Base-by-base conservation (phyloP, 1,140 invertebrate genomes). In the Drosophila cardini region DNA sequence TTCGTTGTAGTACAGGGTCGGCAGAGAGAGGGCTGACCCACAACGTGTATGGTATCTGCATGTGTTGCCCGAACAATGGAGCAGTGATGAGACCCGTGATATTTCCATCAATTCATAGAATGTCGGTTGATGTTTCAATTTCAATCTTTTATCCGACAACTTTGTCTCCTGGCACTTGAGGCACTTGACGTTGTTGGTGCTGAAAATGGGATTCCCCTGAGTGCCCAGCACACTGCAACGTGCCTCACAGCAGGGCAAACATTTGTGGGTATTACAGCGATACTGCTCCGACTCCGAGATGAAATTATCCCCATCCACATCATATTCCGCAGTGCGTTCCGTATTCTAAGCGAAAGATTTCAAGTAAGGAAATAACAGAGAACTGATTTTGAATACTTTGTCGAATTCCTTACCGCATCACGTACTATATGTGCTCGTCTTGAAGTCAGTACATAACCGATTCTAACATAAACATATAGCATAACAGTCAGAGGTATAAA, bases 401-500 rank as follows among this genome's bases (percentile, higher is more conserved):
- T 52, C 32, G 34, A 64, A 48, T 43, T 60, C 75, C 68, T 90
- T 90, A 91, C 90, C 73, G 90, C 90, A 76, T 91, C 90, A 52
- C 84, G 83, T 10, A 86, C 90, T 68, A 91, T 91, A n/a, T 87
- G 84, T 76, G 90, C 86, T 42, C 94, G 91, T 92, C 94, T 92
- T 68, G 95, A 94, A 1, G 96, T 95, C 7, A 97, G 95, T 34
- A 97, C 96, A 81, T 96, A 96, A 5, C 96, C 97, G 92, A 98
- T 98, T 80, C 96, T 95, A 1, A 96, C 94, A 90, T 98, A 98
- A 7, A 98, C 97, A 85, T 98, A 97, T 7, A 98, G 93, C 96
- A 98, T 98, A n/a, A 98, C 96, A 4, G 95, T 93, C 92, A 98
- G 95, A 2, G 98, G 98, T 55, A 98, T 94, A 92, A 98, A 98